Conservation (phyloP, 2,797 vertebrate species). For the Catamblyrhynchus diadema region DNA sequence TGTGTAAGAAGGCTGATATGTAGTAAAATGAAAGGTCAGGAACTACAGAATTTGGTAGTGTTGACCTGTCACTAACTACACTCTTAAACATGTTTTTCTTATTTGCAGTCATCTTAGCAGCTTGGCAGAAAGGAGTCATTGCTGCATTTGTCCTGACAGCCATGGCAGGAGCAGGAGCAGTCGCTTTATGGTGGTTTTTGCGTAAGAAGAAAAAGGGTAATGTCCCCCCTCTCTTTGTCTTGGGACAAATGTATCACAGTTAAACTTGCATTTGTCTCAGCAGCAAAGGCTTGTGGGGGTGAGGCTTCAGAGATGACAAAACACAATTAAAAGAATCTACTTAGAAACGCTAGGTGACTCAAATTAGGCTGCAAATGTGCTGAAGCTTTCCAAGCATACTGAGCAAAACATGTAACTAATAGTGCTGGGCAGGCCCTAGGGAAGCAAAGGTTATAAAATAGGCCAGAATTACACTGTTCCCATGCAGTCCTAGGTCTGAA, state of each 20-base stretch:
- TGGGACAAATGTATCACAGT: not conserved
- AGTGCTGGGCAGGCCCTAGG: not conserved
- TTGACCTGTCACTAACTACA: not conserved
- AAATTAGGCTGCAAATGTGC: not conserved
- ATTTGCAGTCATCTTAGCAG: conserved; percentile 72
- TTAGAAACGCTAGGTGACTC: not conserved
- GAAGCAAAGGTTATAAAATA: not conserved
- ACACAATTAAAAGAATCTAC: not conserved
- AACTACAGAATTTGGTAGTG: not conserved
- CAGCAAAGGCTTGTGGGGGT: not conserved
- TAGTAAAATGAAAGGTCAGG: not conserved
- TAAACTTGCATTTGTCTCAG: not conserved
- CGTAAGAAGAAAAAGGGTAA: conserved; percentile 76
- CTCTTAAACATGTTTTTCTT: not conserved
- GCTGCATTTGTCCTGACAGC: conserved; percentile 40
- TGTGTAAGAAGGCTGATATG: not conserved
- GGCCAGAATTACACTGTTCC: not conserved
- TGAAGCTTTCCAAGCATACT: not conserved
- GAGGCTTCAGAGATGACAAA: not conserved
- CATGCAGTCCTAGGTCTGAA: not conserved
- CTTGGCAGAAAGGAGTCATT: conserved; percentile 77
- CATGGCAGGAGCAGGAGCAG: not conserved
- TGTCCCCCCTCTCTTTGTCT: not conserved
- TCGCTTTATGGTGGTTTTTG: conserved; percentile 45
- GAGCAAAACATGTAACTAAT: not conserved